Evolutionary conservation across 2,113 vertebrate genomes (phyloP).

Genomic region (Scytalopus superciliaris): DNA sequence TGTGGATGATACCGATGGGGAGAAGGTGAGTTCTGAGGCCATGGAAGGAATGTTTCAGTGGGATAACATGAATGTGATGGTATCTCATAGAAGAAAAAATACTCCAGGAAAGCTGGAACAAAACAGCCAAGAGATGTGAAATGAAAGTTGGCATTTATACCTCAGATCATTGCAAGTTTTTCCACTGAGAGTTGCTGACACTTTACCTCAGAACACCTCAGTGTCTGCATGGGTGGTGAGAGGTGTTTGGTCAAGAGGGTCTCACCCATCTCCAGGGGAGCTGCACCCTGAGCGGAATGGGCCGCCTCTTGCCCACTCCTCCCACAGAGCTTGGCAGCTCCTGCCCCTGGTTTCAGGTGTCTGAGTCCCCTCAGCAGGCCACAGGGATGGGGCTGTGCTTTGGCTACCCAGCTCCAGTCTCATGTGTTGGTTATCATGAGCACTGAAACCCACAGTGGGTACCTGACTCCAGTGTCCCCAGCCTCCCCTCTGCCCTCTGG

Average conservation of each 20-base stretch:
- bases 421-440: fast-evolving
- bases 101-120: background rate
- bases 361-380: background rate
- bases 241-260: background rate
- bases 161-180: background rate
- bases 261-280: background rate
- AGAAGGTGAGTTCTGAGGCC: background rate
- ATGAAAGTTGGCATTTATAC: background rate
- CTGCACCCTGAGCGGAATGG: background rate
- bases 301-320: fast-evolving
- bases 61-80: background rate
- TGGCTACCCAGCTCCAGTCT: fast-evolving
- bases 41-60: background rate
- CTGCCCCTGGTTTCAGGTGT: background rate
- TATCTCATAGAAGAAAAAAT: background rate
- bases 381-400: background rate
- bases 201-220: background rate
- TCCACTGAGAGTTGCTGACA: background rate
- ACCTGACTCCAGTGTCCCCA: fast-evolving
- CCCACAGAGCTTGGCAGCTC: background rate
- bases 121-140: background rate
- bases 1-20: background rate
- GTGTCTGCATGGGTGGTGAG: background rate
- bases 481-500: background rate
- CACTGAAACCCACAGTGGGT: background rate